Evolutionary conservation across 1,140 invertebrate genomes (phyloP).

Genomic region (Scaptomyza graminum): DNA sequence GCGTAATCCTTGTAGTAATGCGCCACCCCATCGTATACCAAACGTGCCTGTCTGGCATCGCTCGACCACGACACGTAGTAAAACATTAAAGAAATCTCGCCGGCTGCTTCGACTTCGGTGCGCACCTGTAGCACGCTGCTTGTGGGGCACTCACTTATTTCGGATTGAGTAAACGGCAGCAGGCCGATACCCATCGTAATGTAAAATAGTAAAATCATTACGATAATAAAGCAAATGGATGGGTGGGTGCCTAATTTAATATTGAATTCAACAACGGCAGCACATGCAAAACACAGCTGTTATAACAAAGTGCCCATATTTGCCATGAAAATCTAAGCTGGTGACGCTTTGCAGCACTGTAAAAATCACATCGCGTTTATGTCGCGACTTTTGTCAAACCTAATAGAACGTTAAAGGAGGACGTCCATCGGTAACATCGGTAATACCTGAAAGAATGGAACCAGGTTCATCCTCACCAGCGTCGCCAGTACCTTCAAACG

Average conservation of each 20-base stretch:
- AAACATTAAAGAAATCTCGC: conserved; percentile 68
- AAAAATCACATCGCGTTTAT: neutral
- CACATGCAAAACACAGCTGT: conserved; percentile 32
- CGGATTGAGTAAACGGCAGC: conserved; percentile 11
- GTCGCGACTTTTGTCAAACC: conserved; percentile 19
- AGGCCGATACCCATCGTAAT: conserved; percentile 29
- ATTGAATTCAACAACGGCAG: conserved; percentile 33
- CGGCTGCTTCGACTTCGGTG: conserved; percentile 34
- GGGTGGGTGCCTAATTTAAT: conserved; percentile 34
- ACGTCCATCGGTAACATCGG: no score
- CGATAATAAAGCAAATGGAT: conserved; percentile 2
- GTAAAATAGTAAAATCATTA: conserved; percentile 31
- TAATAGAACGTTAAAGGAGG: no score
- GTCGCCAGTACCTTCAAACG: no score
- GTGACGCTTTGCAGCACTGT: conserved; percentile 21
- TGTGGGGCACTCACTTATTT: conserved; percentile 61
- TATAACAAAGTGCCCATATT: conserved; percentile 24
- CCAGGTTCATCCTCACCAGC: no score
- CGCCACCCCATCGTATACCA: conserved; percentile 63
- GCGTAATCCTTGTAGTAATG: conserved; percentile 62
- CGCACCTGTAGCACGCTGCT: conserved; percentile 55
- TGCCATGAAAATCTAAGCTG: neutral
- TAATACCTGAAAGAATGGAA: no score
- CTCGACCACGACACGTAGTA: conserved; percentile 79
- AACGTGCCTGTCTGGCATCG: conserved; percentile 60